Conservation (phyloP, 2,113 vertebrate genomes). For the Illadopsis cleaveri region DNA sequence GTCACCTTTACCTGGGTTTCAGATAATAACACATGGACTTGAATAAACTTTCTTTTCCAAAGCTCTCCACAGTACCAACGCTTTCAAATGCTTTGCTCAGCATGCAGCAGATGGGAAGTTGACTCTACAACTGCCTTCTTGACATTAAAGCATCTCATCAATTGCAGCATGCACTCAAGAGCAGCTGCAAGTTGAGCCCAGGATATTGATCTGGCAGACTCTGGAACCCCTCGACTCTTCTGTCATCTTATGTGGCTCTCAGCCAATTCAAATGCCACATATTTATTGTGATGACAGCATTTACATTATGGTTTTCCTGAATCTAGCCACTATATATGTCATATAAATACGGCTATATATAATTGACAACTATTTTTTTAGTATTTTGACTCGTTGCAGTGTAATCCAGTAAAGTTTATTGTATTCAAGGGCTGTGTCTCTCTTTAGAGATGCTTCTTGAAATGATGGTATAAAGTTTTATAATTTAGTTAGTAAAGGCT, state of each 20-base stretch:
- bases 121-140: not conserved
- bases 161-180: rapidly evolving
- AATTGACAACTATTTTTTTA: not conserved
- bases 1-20: not conserved
- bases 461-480: not conserved
- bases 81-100: not conserved
- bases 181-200: not conserved
- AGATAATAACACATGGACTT: not conserved
- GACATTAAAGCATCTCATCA: not conserved
- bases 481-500: not conserved
- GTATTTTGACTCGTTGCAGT: not conserved
- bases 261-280: not conserved
- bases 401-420: not conserved
- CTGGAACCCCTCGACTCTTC: not conserved
- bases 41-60: not conserved
- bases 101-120: rapidly evolving
- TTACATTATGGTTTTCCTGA: not conserved
- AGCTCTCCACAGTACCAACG: not conserved
- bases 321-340: not conserved
- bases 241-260: not conserved
- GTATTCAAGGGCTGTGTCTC: not conserved
- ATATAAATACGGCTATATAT: not conserved
- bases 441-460: not conserved
- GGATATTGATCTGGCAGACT: not conserved
- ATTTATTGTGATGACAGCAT: not conserved